Conservation (phyloP, 2,888 invertebrate species). For the Dusona sp. region DNA sequence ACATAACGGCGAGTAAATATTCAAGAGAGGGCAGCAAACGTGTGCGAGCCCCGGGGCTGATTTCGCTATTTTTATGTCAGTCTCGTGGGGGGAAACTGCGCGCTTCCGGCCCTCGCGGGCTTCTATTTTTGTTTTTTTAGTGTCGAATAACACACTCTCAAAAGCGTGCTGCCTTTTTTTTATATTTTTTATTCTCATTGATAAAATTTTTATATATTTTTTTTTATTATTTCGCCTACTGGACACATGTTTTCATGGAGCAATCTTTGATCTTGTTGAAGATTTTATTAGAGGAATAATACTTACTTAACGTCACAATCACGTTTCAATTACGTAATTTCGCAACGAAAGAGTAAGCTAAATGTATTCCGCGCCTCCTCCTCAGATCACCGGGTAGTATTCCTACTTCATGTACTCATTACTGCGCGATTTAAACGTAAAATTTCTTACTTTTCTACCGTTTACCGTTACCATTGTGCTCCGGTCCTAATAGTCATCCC, state of each 20-base stretch:
- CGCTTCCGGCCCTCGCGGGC: slow-evolving; percentile 75
- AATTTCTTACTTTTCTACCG: too few species aligned
- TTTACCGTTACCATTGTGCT: too few species aligned
- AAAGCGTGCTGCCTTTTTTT: slow-evolving; percentile 31
- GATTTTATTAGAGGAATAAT: not conserved
- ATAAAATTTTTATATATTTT: not conserved
- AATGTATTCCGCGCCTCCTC: too few species aligned
- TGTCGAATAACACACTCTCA: slow-evolving; percentile 25
- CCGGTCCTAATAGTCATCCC: not conserved
- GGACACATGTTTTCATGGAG: not conserved
- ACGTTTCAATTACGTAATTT: too few species aligned
- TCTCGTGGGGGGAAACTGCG: slow-evolving; percentile 75
- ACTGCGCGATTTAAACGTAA: too few species aligned
- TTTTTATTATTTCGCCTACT: not conserved
- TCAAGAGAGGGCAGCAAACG: slow-evolving; percentile 69
- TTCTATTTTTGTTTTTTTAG: slow-evolving; percentile 75
- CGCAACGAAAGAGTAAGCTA: too few species aligned
- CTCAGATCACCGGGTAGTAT: too few species aligned
- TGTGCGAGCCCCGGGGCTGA: slow-evolving; percentile 66
- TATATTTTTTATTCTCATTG: slow-evolving; percentile 52
- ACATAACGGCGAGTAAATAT: slow-evolving; percentile 36
- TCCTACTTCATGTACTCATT: too few species aligned
- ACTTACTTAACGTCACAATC: too few species aligned
- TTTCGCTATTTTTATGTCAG: slow-evolving; percentile 77
- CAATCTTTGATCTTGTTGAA: not conserved